phyloP scores from a whole-genome alignment of 2,888 invertebrate genomes.

The Steinernema carpocapsae region DNA sequence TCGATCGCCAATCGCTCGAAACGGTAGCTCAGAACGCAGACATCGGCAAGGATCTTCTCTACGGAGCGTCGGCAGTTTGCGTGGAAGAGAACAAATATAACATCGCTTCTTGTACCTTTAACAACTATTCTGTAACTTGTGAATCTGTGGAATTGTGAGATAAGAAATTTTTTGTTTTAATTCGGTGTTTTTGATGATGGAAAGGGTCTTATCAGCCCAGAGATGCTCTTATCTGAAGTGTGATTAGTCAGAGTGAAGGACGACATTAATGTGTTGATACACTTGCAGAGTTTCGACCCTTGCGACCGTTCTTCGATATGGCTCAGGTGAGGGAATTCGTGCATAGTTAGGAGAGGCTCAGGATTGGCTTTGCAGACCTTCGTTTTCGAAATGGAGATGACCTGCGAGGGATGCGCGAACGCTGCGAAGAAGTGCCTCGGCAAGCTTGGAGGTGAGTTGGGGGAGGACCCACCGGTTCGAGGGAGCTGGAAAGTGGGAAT shows the following conservation, averaged over 20 bases:
- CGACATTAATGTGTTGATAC: background rate
- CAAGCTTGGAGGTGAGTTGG: constrained; percentile 75
- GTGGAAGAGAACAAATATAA: constrained; percentile 14
- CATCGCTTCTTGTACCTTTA: constrained; percentile 21
- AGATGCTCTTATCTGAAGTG: background rate
- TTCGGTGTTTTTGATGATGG: background rate
- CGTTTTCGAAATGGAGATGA: constrained; percentile 88
- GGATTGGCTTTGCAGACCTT: constrained; percentile 72
- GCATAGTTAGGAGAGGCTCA: background rate
- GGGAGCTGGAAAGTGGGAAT: background rate
- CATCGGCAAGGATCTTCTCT: constrained; percentile 25
- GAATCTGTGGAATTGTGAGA: constrained; percentile 21
- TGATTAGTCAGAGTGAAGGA: background rate
- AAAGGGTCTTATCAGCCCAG: background rate
- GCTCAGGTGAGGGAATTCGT: background rate
- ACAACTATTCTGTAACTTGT: constrained; percentile 21
- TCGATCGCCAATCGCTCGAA: constrained; percentile 32
- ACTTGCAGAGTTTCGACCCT: background rate
- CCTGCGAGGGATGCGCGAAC: constrained; percentile 88
- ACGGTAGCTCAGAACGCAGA: background rate
- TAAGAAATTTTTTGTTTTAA: background rate
- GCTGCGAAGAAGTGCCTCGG: constrained; percentile 85
- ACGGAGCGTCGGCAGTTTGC: constrained; percentile 25
- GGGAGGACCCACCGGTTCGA: background rate
- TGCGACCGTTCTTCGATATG: background rate